Evolutionary conservation across 92 coral and sea anemone genomes (phyloP), one percentile per base, ranked within the genome.

Genomic region (Epizoanthus scotinus): DNA sequence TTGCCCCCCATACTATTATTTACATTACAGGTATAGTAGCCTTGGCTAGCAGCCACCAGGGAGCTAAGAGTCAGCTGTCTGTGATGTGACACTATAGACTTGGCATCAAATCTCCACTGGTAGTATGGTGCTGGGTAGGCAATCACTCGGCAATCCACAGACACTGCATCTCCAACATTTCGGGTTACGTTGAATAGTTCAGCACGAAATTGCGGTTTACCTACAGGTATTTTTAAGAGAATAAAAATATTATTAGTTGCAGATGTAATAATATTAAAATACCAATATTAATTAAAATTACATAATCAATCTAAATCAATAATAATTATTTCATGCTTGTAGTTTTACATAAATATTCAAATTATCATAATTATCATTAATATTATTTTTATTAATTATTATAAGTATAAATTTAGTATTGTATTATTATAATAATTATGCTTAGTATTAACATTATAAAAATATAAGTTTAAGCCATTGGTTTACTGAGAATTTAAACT

Each of bases 101-200:
- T 87, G 24, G 59, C 63, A 27, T 77, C 78, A 85, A 77, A 89
- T 0, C 49, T 68, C 99, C 99, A 95, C 62, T 54, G 90, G 78
- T 82, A 88, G 29, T 85, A 47, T 3, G 97, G 88, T 17, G 82
- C 31, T 28, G 99, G 99, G 70, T 70, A 87, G n/a, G 88, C 98
- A 79, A 87, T 55, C 47, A 90, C 89, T 55, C 84, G 86, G 68
- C 99, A 95, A 31, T 82, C 86, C 60, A 87, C 73, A 27, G 19
- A 79, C 29, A 91, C 80, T 13, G 58, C 58, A 20, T 77, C 86
- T 67, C 87, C 84, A 53, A 79, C 56, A 44, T 77, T 84, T 31
- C 70, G 72, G 26, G 90, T 90, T 36, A 78, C 62, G 81, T 92
- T 90, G 20, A 40, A 59, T 25, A 90, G 67, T 5, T 64, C 83